Evolutionary conservation across 2,888 invertebrate species (phyloP).

Genomic region (Cylindroiulus punctatus): DNA sequence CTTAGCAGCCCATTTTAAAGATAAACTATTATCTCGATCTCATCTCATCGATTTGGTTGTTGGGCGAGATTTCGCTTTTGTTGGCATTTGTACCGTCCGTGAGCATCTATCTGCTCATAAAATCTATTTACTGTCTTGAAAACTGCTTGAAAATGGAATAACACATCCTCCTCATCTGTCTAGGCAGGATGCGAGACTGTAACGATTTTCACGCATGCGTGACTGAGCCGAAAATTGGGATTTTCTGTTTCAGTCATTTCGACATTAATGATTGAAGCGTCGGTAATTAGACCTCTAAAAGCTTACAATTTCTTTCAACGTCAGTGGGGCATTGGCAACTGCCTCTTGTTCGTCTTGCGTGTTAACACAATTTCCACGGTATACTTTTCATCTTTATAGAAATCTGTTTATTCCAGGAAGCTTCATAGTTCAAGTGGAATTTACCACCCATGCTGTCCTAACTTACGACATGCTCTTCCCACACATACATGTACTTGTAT

Average conservation of each 20-base stretch:
- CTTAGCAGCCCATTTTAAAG: slow-evolving; percentile 2
- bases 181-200: too few species aligned
- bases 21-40: slow-evolving; percentile 17
- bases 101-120: not conserved
- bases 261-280: too few species aligned
- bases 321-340: too few species aligned
- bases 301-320: too few species aligned
- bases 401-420: not conserved
- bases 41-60: slow-evolving; percentile 9
- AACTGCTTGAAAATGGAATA: too few species aligned
- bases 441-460: not conserved
- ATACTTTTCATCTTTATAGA: not conserved
- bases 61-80: not conserved
- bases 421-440: slow-evolving; percentile 10
- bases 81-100: not conserved
- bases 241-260: too few species aligned
- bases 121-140: too few species aligned
- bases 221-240: too few species aligned
- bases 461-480: not conserved
- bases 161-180: too few species aligned
- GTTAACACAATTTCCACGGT: not conserved
- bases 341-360: not conserved
- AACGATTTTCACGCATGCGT: too few species aligned
- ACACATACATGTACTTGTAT: not conserved
- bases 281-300: too few species aligned